Conservation (phyloP, 2,888 invertebrate genomes). For the Lypha dubia region DNA sequence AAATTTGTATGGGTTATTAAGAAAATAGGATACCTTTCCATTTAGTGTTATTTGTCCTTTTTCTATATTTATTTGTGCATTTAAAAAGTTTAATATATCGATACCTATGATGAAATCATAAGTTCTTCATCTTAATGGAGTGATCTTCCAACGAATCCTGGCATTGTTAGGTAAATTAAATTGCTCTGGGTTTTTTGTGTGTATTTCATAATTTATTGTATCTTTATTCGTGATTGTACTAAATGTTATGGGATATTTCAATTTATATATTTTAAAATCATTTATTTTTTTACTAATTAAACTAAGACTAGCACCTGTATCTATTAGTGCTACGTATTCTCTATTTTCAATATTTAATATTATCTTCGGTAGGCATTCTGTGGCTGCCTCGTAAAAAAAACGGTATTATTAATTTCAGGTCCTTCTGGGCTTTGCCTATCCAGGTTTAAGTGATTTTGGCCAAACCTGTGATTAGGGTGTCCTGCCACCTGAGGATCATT, state of each 20-base stretch:
- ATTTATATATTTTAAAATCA: too few relatives aligned
- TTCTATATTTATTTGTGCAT: slow-evolving; percentile 49
- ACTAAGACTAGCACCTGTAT: too few relatives aligned
- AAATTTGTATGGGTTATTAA: slow-evolving; percentile 38
- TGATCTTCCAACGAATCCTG: slow-evolving; percentile 47
- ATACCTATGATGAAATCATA: slow-evolving; percentile 49
- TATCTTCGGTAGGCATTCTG: too few relatives aligned
- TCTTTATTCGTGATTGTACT: slow-evolving; percentile 2
- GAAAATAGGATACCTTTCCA: slow-evolving; percentile 13
- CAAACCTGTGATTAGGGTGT: too few relatives aligned
- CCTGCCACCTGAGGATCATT: too few relatives aligned
- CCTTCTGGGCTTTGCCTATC: too few relatives aligned
- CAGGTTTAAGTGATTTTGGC: too few relatives aligned
- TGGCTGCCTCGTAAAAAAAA: too few relatives aligned
- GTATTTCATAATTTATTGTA: not conserved
- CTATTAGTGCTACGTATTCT: too few relatives aligned
- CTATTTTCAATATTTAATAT: too few relatives aligned
- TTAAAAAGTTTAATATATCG: slow-evolving; percentile 32
- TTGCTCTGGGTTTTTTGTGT: slow-evolving; percentile 28
- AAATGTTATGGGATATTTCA: not conserved
- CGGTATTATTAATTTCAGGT: too few relatives aligned
- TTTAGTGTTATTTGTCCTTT: slow-evolving; percentile 31
- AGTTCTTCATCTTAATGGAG: slow-evolving; percentile 18
- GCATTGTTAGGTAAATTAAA: slow-evolving; percentile 22
- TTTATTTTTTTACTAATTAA: too few relatives aligned